Base-by-base conservation (phyloP, 2,113 vertebrate species). In the Seriola quinqueradiata region DNA sequence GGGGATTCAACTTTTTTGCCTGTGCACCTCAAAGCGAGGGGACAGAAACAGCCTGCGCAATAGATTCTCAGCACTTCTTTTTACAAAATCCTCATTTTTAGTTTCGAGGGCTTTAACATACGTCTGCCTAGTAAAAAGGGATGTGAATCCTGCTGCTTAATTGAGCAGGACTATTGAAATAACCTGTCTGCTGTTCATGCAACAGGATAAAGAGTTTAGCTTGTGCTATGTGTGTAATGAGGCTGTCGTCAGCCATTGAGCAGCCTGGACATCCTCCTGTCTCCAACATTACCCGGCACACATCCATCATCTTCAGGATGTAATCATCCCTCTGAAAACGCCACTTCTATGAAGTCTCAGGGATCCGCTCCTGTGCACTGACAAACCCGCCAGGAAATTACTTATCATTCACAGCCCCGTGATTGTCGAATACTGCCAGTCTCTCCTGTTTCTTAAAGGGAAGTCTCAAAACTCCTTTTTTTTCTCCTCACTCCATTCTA, bases 251-350 rank as follows among this genome's bases (percentile, higher is more conserved):
- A 89, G 79, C 90, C 74, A n/a, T 38, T 78, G 58, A 90, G 89
- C 76, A 64, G 75, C 79, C 70, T 76, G 86, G 88, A 91, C 92
- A 87, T 84, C 82, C 85, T 87, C 70, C 82, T 69, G 86, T 91
- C 94, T 91, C 86, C 83, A 28, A 61, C 88, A 82, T 84, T 76
- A 69, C 77, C 74, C 77, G 61, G 64, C 80, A 57, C 70, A 84
- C 92, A 94, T 95, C 95, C 86, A 91, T 96, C 94, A 94, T 95
- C 88, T 88, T 92, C 91, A 91, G 84, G 64, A 85, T 82, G 93
- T 93, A 93, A 95, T 95, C 92, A 92, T 94, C 87, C 69, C 90
- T 84, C 72, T 61, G 85, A 94, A 90, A 90, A 85, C 59, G 60
- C 52, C 78, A 85, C 87, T 86, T 84, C 89, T 78, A 85, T 88